Conservation (phyloP, 2,888 invertebrate genomes). For the Galerucella calmariensis region DNA sequence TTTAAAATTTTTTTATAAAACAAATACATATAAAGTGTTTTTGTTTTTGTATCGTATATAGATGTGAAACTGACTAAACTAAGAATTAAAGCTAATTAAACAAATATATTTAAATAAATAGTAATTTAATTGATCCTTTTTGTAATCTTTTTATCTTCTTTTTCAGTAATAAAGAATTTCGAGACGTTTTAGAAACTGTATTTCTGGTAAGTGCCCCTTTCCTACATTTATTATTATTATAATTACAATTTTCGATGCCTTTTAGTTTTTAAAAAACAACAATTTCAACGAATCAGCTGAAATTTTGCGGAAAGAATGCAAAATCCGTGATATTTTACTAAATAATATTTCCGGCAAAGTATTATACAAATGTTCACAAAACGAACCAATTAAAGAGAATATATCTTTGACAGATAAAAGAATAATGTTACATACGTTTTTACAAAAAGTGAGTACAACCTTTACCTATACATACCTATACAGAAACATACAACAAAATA, state of each 20-base stretch:
- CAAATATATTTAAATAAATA: too few relatives aligned
- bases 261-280: slow-evolving; percentile 31
- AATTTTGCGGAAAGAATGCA: slow-evolving; percentile 7
- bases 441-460: slow-evolving; percentile 4
- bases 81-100: too few relatives aligned
- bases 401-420: slow-evolving; percentile 31
- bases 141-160: slow-evolving; percentile 6
- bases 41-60: too few relatives aligned
- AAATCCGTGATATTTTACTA: not conserved
- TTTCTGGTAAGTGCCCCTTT: slow-evolving; percentile 4
- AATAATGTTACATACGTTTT: slow-evolving; percentile 14
- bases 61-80: too few relatives aligned
- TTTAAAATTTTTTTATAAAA: too few relatives aligned
- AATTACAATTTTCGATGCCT: not conserved
- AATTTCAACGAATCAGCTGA: slow-evolving; percentile 17
- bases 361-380: slow-evolving; percentile 8
- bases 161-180: slow-evolving; percentile 14
- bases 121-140: not conserved
- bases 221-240: not conserved
- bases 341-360: slow-evolving; percentile 22
- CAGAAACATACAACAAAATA: too few relatives aligned
- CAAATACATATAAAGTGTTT: too few relatives aligned
- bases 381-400: slow-evolving; percentile 1
- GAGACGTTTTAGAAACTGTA: slow-evolving; percentile 18
- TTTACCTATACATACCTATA: too few relatives aligned